Percentiles rank a stretch among this genome's conserved stretches.
These are phyloP conservation scores for Cosmia trapezina DNA, from an alignment of 2,888 invertebrate genomes.

Conservation along the genomic window DNA sequence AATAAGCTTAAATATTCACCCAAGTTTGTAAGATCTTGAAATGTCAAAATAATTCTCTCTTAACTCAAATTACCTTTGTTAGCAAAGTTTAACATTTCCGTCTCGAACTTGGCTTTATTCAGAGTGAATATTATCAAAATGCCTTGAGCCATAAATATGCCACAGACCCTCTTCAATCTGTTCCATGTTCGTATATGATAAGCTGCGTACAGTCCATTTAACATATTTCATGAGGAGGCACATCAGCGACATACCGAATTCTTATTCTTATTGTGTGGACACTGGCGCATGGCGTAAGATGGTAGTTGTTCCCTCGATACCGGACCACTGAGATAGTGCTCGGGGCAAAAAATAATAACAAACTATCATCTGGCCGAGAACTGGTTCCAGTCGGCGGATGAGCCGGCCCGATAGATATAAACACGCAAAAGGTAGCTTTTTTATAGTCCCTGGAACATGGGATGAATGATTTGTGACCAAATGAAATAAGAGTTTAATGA, in stretches of 20 bases:
- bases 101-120: slow-evolving; percentile 10
- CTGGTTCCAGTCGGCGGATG: slow-evolving; percentile 82
- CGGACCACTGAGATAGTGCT: slow-evolving; percentile 71
- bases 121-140: slow-evolving; percentile 29
- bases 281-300: slow-evolving; percentile 67
- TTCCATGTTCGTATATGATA: slow-evolving; percentile 21
- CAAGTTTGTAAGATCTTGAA: slow-evolving; percentile 14
- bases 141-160: slow-evolving; percentile 20
- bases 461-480: slow-evolving; percentile 60
- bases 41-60: slow-evolving; percentile 40
- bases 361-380: slow-evolving; percentile 85
- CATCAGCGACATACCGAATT: slow-evolving; percentile 43
- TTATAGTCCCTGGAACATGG: slow-evolving; percentile 63
- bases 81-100: slow-evolving; percentile 35
- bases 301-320: slow-evolving; percentile 67
- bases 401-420: slow-evolving; percentile 77
- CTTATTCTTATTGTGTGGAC: slow-evolving; percentile 56
- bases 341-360: slow-evolving; percentile 85
- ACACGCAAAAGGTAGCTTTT: slow-evolving; percentile 79
- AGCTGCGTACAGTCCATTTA: slow-evolving; percentile 23
- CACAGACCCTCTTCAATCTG: not conserved
- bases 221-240: slow-evolving; percentile 33
- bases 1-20: slow-evolving; percentile 28
- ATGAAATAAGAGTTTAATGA: slow-evolving; percentile 52
- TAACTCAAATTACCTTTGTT: slow-evolving; percentile 33